Percentiles rank a stretch among this genome's conserved stretches.
Evolutionary conservation across 30 jellyfish, hydroid and myxozoan genomes (phyloP).

Genomic region (Hydractinia echinata): DNA sequence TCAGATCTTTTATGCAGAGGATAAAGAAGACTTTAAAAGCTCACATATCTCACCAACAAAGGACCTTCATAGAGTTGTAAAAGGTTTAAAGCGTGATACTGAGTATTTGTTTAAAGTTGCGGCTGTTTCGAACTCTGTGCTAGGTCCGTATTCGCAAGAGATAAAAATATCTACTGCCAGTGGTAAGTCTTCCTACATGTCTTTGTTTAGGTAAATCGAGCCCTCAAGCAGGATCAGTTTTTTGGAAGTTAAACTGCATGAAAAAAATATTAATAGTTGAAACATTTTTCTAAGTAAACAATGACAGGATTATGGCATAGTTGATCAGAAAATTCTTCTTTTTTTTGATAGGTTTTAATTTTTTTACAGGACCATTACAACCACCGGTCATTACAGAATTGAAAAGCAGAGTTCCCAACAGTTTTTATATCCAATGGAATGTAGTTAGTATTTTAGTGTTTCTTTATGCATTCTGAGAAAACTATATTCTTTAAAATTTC

Average conservation of each 20-base stretch:
- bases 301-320: too few species aligned
- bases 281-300: too few species aligned
- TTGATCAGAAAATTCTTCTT: too few species aligned
- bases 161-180: neutral
- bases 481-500: too few species aligned
- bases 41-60: constrained; percentile 2
- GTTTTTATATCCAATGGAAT: neutral
- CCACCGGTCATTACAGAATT: neutral
- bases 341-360: too few species aligned
- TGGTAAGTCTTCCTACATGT: neutral
- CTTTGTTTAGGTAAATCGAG: too few species aligned
- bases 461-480: too few species aligned
- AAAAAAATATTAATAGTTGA: too few species aligned
- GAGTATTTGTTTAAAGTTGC: constrained; percentile 25
- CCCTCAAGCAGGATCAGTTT: too few species aligned
- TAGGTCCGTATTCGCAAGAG: constrained; percentile 25
- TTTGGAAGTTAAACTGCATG: too few species aligned
- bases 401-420: neutral
- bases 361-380: neutral
- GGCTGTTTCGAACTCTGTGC: constrained; percentile 21
- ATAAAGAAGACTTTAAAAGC: neutral
- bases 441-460: neutral
- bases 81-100: constrained; percentile 18
- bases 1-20: constrained; percentile 23
- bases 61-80: neutral